These are phyloP conservation scores for Reinhardtius hippoglossoides DNA, from an alignment of 2,113 vertebrate species.

Conservation along the genomic window DNA sequence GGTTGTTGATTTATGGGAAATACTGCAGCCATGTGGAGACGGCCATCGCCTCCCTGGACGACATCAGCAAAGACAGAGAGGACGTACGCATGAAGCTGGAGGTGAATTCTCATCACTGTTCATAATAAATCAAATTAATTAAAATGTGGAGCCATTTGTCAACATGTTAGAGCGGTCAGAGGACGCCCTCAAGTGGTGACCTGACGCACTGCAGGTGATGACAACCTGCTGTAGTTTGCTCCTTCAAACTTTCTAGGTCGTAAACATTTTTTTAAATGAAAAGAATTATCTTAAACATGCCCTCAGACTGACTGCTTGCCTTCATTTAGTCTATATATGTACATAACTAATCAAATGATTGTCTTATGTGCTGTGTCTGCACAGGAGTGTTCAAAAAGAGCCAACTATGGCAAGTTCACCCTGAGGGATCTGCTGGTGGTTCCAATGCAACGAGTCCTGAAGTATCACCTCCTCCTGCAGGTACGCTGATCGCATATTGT, in stretches of 20 bases:
- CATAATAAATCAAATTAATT: not conserved
- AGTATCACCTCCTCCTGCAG: constrained; percentile 97
- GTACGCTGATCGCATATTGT: constrained; percentile 67
- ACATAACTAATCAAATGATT: not conserved
- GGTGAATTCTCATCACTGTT: constrained; percentile 75
- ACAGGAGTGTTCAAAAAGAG: constrained; percentile 96
- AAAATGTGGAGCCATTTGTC: not conserved
- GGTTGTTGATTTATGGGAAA: constrained; percentile 95
- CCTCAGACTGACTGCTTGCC: not conserved
- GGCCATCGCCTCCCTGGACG: constrained; percentile 90
- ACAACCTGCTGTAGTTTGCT: not conserved
- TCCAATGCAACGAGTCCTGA: constrained; percentile 97
- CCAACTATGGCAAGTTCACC: constrained; percentile 97
- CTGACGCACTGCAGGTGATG: constrained; percentile 33
- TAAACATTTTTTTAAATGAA: no score
- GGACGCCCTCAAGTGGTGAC: constrained; percentile 66
- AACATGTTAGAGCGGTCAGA: constrained; percentile 13
- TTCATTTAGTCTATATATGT: not conserved
- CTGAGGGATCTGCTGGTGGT: constrained; percentile 95
- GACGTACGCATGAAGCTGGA: constrained; percentile 95
- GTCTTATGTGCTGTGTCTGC: constrained; percentile 1
- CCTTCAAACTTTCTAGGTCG: not conserved
- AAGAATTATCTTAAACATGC: not conserved
- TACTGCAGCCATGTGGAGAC: constrained; percentile 97
- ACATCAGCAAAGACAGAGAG: constrained; percentile 94